A percentile compares a stretch with the other conserved stretches of the same genome.
These are phyloP conservation scores for Euthynnus affinis DNA, from an alignment of 2,797 vertebrate species.

Conservation along the genomic window DNA sequence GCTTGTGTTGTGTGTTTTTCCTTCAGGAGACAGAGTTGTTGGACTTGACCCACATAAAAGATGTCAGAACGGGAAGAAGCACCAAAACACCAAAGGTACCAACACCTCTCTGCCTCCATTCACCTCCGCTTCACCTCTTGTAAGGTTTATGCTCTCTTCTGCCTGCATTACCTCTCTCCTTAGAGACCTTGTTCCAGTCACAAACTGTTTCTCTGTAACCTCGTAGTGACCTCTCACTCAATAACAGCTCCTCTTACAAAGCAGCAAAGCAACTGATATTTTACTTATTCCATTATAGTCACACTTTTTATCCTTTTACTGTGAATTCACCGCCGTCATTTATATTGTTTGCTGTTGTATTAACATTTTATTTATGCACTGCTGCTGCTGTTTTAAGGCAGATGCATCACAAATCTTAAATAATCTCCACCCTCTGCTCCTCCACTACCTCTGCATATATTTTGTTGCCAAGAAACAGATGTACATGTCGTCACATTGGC, in stretches of 20 bases:
- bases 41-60: slow-evolving; percentile 82
- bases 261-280: slow-evolving; percentile 9
- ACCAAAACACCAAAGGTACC: slow-evolving; percentile 83
- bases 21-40: slow-evolving; percentile 81
- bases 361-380: not conserved
- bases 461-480: slow-evolving; percentile 11
- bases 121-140: not conserved
- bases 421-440: slow-evolving; percentile 30
- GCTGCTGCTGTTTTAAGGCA: not conserved
- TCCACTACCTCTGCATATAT: slow-evolving; percentile 7
- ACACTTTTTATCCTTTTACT: not conserved
- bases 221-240: slow-evolving; percentile 4
- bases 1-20: slow-evolving; percentile 18
- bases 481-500: no score
- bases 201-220: not conserved
- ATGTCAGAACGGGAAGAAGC: slow-evolving; percentile 82
- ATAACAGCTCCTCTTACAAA: not conserved
- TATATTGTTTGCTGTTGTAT: not conserved
- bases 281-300: not conserved
- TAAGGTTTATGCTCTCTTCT: not conserved
- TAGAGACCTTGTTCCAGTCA: not conserved
- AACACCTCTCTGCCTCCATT: not conserved
- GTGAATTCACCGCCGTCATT: not conserved
- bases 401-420: slow-evolving; percentile 3
- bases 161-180: not conserved